Conservation (phyloP, 2,888 invertebrate genomes). For the Lamproptera curius region DNA sequence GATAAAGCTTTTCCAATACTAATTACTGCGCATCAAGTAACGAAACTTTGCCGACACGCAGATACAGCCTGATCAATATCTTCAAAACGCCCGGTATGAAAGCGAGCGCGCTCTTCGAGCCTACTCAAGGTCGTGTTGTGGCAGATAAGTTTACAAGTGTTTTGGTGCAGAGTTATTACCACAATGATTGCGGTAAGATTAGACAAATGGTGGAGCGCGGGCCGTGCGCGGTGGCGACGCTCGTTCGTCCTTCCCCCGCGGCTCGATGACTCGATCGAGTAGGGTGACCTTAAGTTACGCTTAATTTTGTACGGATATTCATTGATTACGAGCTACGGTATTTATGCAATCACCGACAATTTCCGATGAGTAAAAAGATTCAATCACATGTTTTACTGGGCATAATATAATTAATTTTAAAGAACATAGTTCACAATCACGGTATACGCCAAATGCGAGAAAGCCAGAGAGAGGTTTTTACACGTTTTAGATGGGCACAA, state of each 20-base stretch:
- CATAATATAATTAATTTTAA: no score
- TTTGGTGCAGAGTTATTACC: slow-evolving; percentile 12
- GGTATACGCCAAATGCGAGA: no score
- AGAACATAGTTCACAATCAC: no score
- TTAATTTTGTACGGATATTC: no score
- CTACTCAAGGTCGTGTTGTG: slow-evolving; percentile 7
- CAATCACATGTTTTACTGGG: no score
- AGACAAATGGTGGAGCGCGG: slow-evolving; percentile 29
- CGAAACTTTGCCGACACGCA: neutral
- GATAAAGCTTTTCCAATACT: no score
- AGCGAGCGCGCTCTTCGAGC: neutral
- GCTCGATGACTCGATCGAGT: slow-evolving; percentile 47
- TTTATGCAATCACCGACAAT: no score
- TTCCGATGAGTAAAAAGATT: no score
- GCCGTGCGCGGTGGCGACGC: slow-evolving; percentile 28
- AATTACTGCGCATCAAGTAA: no score
- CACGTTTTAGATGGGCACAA: neutral
- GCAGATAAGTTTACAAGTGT: slow-evolving; percentile 6
- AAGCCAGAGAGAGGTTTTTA: neutral
- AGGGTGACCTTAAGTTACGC: no score
- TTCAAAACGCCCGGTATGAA: neutral
- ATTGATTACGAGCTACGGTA: no score
- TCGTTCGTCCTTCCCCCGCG: slow-evolving; percentile 44
- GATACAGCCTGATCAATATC: neutral
- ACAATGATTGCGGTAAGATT: slow-evolving; percentile 35